A percentile compares a stretch with the other conserved stretches of the same genome.
phyloP scores from a whole-genome alignment of 2,113 vertebrate genomes.

The Donacobius atricapilla region DNA sequence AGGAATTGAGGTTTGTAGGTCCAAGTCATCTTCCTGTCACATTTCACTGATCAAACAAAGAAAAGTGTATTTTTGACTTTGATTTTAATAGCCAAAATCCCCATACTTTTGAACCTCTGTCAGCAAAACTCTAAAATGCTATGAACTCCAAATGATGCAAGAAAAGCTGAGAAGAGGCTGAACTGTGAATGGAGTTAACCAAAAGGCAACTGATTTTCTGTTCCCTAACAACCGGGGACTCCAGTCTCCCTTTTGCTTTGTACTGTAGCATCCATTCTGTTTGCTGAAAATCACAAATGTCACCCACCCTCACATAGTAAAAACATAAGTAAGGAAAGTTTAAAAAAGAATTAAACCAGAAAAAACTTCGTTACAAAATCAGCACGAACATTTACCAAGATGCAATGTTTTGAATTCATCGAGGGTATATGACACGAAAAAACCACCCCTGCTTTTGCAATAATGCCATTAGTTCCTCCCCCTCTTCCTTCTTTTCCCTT shows the following conservation, averaged over 20 bases:
- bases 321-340: neutral
- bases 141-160: neutral
- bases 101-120: neutral
- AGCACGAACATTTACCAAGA: neutral
- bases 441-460: neutral
- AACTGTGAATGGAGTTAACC: neutral
- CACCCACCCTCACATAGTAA: neutral
- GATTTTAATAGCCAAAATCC: neutral
- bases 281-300: neutral
- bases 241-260: neutral
- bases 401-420: neutral
- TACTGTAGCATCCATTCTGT: neutral
- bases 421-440: neutral
- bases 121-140: neutral
- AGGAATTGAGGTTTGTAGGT: neutral
- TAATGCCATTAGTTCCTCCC: neutral
- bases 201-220: neutral
- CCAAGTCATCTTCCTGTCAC: neutral
- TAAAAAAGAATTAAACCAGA: neutral
- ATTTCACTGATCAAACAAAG: neutral
- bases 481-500: neutral
- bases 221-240: fast-evolving
- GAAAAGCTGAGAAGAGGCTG: neutral
- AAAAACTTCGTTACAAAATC: neutral
- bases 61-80: neutral